Evolutionary conservation across 1,140 invertebrate species (phyloP), one percentile per base, ranked within the genome.

Genomic region (Bombus pyrosoma): DNA sequence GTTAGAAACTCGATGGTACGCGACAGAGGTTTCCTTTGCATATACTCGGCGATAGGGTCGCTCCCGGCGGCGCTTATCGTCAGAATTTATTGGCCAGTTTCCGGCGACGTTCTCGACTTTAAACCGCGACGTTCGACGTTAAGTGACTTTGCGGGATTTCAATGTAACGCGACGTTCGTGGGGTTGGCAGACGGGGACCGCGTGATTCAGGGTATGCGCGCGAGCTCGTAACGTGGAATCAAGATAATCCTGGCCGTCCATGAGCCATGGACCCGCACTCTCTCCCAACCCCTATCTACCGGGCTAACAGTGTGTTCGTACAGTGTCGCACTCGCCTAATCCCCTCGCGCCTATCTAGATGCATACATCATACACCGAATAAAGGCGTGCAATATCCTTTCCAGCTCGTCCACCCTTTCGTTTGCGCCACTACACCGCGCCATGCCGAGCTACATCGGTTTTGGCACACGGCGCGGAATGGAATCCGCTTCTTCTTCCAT

Each of bases 131-230:
- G 86, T 90, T 90, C 88, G 89, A 90, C 82, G 83, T 90, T 90
- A 89, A 90, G 71, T 83, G 89, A 90, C 86, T 90, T 81, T 64
- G 88, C 79, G 71, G 88, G 88, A 89, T 90, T 90, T 90, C 89
- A 87, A 90, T 90, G 88, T 87, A 80, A 66, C 88, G 68, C 73
- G 57, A 12, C 57, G n/a, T 32, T 28, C 62, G 25, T 6, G 18
- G 77, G 13, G 81, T 73, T 68, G 59, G 69, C 72, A 28, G 12
- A 62, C 22, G 22, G 22, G 12, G n/a, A 15, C 4, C 47, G 25
- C 12, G 47, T 43, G 74, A 78, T 53, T 53, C 34, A 59, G 79
- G 73, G 53, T 41, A 10, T 37, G 34, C 32, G 72, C n/a, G 34
- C 77, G 85, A 66, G 39, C 82, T 89, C 89, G 78, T 90, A 89